Conservation (phyloP, 64 coral and sea anemone genomes). For the Catalaphyllia jardinei region DNA sequence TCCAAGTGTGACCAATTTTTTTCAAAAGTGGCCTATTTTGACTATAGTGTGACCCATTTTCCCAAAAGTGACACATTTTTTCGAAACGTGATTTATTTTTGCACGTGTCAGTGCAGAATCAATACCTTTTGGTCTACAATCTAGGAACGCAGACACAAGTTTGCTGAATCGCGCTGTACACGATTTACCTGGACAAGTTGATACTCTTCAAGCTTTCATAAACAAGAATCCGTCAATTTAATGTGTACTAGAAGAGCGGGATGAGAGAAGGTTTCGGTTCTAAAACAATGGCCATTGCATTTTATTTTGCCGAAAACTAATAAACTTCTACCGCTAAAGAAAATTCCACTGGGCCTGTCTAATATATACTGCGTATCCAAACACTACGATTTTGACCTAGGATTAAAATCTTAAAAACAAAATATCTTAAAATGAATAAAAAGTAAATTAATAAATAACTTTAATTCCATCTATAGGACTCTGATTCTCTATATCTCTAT, state of each 20-base stretch:
- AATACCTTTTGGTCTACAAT: conserved; percentile 39
- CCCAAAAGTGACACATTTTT: no score
- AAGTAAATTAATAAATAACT: no score
- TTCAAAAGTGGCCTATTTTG: no score
- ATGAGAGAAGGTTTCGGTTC: conserved; percentile 76
- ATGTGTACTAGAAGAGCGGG: conserved; percentile 76
- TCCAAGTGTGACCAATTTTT: no score
- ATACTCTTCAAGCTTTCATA: conserved; percentile 77
- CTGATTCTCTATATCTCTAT: no score
- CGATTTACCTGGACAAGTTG: conserved; percentile 63
- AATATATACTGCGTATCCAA: conserved; percentile 22
- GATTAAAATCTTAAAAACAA: no score
- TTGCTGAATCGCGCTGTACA: conserved; percentile 8
- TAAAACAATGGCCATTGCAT: conserved; percentile 84
- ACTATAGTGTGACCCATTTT: no score
- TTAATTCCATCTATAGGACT: no score
- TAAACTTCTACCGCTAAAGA: conserved; percentile 47
- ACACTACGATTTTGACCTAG: conserved; percentile 24
- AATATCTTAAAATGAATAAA: no score
- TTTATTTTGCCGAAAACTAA: conserved; percentile 63
- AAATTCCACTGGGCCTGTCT: conserved; percentile 35
- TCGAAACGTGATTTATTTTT: no score
- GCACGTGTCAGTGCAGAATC: neutral
- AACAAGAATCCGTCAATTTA: conserved; percentile 89
- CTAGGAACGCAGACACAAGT: neutral